Evolutionary conservation across 2,888 invertebrate genomes (phyloP).

Genomic region (Brachyptera putata): DNA sequence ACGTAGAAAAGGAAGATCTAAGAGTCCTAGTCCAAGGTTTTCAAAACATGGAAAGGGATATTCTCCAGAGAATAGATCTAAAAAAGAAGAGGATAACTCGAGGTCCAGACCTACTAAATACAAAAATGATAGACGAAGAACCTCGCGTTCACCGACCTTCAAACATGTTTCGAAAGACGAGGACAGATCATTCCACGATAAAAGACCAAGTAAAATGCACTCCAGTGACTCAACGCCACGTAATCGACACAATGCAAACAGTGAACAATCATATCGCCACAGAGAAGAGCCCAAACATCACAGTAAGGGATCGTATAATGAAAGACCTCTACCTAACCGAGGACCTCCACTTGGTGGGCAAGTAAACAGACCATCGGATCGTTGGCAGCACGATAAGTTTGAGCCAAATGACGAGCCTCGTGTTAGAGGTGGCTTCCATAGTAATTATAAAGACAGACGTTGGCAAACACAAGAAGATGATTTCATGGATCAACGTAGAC

Average conservation of each 20-base stretch:
- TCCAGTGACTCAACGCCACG: not conserved
- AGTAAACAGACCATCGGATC: slow-evolving; percentile 29
- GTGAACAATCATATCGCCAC: not conserved
- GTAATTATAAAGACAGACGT: slow-evolving; percentile 28
- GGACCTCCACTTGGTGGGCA: not conserved
- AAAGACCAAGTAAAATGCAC: not conserved
- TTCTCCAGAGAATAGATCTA: not conserved
- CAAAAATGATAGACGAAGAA: too few species aligned
- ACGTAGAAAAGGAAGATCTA: not conserved
- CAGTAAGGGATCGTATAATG: slow-evolving; percentile 16
- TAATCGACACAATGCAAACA: too few species aligned
- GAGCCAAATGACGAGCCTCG: slow-evolving; percentile 33
- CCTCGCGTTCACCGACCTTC: slow-evolving; percentile 3
- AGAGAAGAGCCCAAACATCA: not conserved
- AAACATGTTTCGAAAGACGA: not conserved
- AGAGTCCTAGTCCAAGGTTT: not conserved
- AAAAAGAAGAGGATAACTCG: slow-evolving; percentile 19
- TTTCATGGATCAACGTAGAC: slow-evolving; percentile 65
- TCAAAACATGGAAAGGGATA: slow-evolving; percentile 1
- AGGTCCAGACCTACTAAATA: too few species aligned
- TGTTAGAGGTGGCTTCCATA: slow-evolving; percentile 16
- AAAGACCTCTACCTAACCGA: not conserved
- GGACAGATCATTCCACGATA: not conserved
- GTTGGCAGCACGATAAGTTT: slow-evolving; percentile 41
- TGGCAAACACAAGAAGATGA: slow-evolving; percentile 50